These are phyloP conservation scores for Platanista minor DNA, from an alignment of 2,113 vertebrate species.

Conservation along the genomic window DNA sequence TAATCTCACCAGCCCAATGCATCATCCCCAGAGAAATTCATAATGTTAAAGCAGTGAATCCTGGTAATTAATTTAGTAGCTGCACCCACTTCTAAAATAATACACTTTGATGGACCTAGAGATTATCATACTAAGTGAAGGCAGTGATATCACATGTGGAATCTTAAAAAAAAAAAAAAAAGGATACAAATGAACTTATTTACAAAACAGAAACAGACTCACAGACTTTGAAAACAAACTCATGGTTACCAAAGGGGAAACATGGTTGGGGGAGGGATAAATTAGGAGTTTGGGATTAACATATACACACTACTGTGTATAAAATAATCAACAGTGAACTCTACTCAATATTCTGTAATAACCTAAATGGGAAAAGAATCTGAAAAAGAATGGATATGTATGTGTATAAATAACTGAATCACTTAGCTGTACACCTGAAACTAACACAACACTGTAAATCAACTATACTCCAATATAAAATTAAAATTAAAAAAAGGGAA, in stretches of 20 bases:
- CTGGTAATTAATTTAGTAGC: background rate
- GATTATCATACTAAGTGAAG: background rate
- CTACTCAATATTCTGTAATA: background rate
- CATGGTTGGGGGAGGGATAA: too few species aligned
- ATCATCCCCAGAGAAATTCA: background rate
- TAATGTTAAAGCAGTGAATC: background rate
- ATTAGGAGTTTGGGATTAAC: background rate
- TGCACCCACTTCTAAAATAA: background rate
- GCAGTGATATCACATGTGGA: background rate
- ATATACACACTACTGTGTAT: background rate
- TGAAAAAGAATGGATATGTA: background rate
- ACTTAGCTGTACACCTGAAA: background rate
- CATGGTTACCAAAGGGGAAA: too few species aligned
- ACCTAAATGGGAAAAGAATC: too few species aligned
- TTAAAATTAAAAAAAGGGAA: background rate
- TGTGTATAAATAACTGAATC: background rate
- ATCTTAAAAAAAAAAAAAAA: background rate
- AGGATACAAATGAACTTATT: background rate
- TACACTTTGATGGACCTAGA: background rate
- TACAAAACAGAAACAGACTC: background rate
- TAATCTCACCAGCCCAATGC: background rate
- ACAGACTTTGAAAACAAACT: background rate
- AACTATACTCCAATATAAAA: background rate
- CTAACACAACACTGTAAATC: background rate
- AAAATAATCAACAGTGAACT: background rate